Base-by-base conservation (phyloP, 1,140 invertebrate species). In the Zophobas morio region DNA sequence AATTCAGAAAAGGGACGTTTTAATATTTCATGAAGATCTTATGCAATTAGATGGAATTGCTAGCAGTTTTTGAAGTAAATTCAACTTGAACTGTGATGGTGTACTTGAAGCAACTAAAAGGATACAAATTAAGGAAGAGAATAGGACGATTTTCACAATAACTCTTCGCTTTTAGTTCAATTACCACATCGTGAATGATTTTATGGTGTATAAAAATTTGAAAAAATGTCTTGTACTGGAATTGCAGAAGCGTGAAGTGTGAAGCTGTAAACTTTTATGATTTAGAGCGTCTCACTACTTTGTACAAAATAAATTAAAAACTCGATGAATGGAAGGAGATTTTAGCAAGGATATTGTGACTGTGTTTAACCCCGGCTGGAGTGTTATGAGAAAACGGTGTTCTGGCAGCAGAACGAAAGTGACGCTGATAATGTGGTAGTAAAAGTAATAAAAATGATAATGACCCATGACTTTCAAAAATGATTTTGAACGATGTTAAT, bases 221-320 rank as follows among this genome's bases (percentile, higher is more conserved):
- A 4, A 42, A 66, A 66, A 66, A 66, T 42, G 37, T 63, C 6
- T 8, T 46, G 39, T 42, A 42, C 0, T 42, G 39, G 35, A 66
- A 66, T 5, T 66, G 60, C 37, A 42, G 35, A 47, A 42, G 37
- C 37, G 39, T 32, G 33, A 33, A 66, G 8, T 66, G n/a, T 66
- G 33, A 5, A 42, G 60, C 60, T 36, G 60, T 66, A 60, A 60
- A 60, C 32, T 60, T 60, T 39, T 60, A 60, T 60, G 56, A 60
- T 60, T 60, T 60, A 60, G 36, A 60, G 34, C 56, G 8, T n/a
- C 34, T 8, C 8, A 37, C n/a, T 60, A 66, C 60, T 66, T 66
- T 66, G 60, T 66, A 66, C 60, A 1, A 6, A 42, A 66, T 66
- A 6, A 66, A 66, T 40, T 66, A 42, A 66, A 66, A 40, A 42